These are phyloP conservation scores for Sardinella longiceps DNA, from an alignment of 2,797 vertebrate species.

Conservation along the genomic window DNA sequence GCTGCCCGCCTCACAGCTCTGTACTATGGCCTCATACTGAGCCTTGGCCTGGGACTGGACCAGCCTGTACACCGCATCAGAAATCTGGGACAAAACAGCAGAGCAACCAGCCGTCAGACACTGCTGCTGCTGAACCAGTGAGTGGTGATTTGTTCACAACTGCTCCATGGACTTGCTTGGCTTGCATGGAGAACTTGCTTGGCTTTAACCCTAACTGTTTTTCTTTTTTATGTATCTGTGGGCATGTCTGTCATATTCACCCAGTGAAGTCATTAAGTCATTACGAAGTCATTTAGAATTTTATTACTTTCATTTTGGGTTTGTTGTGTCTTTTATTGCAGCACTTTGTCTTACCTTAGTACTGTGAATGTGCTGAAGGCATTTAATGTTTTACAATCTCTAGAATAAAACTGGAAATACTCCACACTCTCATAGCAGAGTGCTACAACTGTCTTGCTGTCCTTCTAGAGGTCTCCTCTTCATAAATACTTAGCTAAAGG, in stretches of 20 bases:
- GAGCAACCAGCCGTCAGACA: neutral
- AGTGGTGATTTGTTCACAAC: too few relatives aligned
- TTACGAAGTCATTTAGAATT: too few relatives aligned
- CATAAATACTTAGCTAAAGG: neutral
- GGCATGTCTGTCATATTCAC: too few relatives aligned
- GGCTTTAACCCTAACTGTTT: neutral
- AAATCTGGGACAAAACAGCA: slow-evolving; percentile 75
- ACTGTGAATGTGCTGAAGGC: too few relatives aligned
- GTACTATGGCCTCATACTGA: slow-evolving; percentile 71
- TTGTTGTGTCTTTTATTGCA: too few relatives aligned
- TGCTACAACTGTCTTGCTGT: neutral
- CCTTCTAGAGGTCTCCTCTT: neutral
- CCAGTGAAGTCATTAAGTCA: too few relatives aligned
- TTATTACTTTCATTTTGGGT: too few relatives aligned
- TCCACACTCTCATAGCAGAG: neutral
- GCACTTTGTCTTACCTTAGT: too few relatives aligned
- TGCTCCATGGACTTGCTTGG: too few relatives aligned
- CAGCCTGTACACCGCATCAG: slow-evolving; percentile 84
- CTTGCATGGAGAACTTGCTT: too few relatives aligned
- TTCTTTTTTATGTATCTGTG: too few relatives aligned
- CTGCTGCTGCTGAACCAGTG: neutral
- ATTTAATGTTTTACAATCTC: too few relatives aligned
- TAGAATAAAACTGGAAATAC: neutral
- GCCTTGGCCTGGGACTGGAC: slow-evolving; percentile 82
- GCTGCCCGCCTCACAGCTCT: slow-evolving; percentile 75